Evolutionary conservation across 2,888 invertebrate species (phyloP).

Genomic region (Augiades crinisus): DNA sequence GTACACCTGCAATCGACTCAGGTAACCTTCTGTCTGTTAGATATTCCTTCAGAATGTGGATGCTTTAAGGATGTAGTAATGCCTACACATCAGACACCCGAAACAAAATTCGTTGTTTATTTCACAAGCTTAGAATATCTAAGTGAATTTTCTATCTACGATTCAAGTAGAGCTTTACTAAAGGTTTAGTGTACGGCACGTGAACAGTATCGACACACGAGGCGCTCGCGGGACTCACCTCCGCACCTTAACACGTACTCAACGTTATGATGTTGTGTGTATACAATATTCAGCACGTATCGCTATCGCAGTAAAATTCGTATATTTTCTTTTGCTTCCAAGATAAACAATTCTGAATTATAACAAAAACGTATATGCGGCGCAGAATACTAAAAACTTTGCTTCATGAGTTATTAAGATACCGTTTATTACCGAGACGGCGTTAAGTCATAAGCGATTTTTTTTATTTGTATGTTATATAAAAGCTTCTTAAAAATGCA

Average conservation of each 20-base stretch:
- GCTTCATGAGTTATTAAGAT: conserved; percentile 7
- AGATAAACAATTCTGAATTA: conserved; percentile 23
- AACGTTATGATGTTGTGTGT: not conserved
- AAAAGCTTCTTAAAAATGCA: too few relatives aligned
- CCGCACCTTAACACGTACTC: not conserved
- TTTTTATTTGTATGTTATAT: too few relatives aligned
- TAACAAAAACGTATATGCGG: conserved; percentile 15
- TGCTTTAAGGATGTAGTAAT: too few relatives aligned
- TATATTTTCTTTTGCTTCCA: conserved; percentile 11
- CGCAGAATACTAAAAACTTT: conserved; percentile 13
- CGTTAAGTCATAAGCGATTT: not conserved
- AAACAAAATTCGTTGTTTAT: too few relatives aligned
- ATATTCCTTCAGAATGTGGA: too few relatives aligned
- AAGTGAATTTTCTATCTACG: not conserved
- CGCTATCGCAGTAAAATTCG: conserved; percentile 3
- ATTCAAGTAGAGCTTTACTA: too few relatives aligned
- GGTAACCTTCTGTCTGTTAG: too few relatives aligned
- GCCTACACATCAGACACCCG: too few relatives aligned
- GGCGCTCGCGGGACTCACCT: not conserved
- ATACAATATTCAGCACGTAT: conserved; percentile 14
- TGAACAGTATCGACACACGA: not conserved
- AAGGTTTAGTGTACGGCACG: not conserved
- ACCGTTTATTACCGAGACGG: conserved; percentile 1
- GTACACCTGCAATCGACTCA: too few relatives aligned
- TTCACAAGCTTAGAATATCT: too few relatives aligned